phyloP scores from a whole-genome alignment of 2,888 invertebrate species.

The Caenorhabditis sp. region DNA sequence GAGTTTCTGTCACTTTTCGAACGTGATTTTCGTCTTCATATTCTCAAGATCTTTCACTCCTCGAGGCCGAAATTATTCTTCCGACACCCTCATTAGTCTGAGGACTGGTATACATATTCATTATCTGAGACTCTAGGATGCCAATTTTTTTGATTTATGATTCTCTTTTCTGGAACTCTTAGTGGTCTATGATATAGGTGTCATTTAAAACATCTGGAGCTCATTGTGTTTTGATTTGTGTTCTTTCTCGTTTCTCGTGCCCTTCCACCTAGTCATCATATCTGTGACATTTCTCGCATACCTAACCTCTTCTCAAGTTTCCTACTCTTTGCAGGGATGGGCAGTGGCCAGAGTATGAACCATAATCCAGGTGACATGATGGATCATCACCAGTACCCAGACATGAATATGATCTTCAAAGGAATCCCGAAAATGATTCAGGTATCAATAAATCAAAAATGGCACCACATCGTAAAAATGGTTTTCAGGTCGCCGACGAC shows the following conservation, averaged over 20 bases:
- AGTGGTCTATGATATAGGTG: not conserved
- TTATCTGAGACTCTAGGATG: not conserved
- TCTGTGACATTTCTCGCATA: conserved; percentile 5
- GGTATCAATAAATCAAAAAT: conserved; percentile 49
- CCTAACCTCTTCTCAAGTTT: conserved; percentile 9
- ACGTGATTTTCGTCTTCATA: conserved; percentile 13
- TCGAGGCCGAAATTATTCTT: not conserved
- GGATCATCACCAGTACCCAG: conserved; percentile 75
- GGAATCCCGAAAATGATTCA: conserved; percentile 82
- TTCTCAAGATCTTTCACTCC: not conserved
- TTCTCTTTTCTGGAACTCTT: not conserved
- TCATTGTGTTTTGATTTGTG: conserved; percentile 7
- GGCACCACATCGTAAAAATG: not conserved
- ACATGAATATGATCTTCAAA: conserved; percentile 79
- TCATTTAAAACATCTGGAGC: conserved; percentile 1
- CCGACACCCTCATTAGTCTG: not conserved
- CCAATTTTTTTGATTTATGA: conserved; percentile 22
- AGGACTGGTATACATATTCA: not conserved
- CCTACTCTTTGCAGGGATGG: conserved; percentile 49
- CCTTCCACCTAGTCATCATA: conserved; percentile 1
- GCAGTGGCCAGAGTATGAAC: conserved; percentile 72
- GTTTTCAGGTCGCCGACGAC: conserved; percentile 80
- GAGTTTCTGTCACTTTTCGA: conserved; percentile 39
- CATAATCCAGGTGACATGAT: conserved; percentile 69
- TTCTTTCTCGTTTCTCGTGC: conserved; percentile 1